A percentile compares a stretch with the other conserved stretches of the same genome.
Evolutionary conservation across 2,113 vertebrate genomes (phyloP).

Genomic region (Ptyas mucosa): DNA sequence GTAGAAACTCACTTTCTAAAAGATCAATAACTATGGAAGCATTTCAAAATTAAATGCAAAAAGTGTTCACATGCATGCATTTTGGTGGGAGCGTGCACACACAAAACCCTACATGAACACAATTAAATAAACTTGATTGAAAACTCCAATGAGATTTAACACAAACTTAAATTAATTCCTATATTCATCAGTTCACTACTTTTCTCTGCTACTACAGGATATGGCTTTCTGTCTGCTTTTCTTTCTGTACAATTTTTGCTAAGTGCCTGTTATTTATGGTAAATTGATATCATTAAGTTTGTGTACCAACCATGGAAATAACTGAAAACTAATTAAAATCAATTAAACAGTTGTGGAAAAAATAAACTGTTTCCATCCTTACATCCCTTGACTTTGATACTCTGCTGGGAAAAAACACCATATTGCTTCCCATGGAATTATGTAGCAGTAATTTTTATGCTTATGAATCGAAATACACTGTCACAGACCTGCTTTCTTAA

Average conservation of each 20-base stretch:
- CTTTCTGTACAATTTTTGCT: not conserved
- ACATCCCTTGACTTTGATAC: not conserved
- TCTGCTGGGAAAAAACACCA: not conserved
- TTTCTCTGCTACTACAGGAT: not conserved
- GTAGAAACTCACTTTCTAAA: not conserved
- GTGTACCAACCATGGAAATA: not conserved
- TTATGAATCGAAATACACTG: not conserved
- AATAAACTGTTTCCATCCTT: not conserved
- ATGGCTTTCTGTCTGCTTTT: not conserved
- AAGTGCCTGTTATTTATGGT: not conserved
- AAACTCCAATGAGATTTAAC: not conserved
- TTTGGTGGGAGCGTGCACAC: not conserved
- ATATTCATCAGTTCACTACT: not conserved
- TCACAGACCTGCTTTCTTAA: not conserved
- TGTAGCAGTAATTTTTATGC: not conserved
- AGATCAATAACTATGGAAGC: not conserved
- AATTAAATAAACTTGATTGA: not conserved
- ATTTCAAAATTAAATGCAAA: not conserved
- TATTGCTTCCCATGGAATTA: not conserved
- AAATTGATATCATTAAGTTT: not conserved
- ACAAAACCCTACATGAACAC: not conserved
- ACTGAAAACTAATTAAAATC: not conserved
- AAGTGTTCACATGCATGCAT: not conserved
- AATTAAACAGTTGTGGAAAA: not conserved
- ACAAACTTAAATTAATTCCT: not conserved